Percentiles rank a stretch among this genome's conserved stretches.
These are phyloP conservation scores for Steinernema scapterisci DNA, from an alignment of 2,888 invertebrate species.

Conservation along the genomic window DNA sequence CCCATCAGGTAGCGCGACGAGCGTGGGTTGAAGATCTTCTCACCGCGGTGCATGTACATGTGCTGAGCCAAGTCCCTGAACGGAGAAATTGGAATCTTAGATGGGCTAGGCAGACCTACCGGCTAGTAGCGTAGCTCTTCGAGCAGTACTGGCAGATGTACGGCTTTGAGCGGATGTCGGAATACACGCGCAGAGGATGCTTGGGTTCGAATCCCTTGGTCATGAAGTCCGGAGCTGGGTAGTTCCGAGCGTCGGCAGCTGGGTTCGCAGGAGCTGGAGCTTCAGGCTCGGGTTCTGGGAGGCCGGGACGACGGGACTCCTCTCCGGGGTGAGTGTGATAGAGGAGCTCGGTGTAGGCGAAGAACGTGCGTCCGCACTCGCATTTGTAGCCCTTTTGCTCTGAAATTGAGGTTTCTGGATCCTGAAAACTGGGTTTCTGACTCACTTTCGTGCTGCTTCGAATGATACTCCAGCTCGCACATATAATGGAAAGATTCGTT, in stretches of 20 bases:
- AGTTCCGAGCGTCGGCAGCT: slow-evolving; percentile 45
- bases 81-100: neutral
- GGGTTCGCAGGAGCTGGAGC: slow-evolving; percentile 26
- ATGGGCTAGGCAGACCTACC: slow-evolving; percentile 35
- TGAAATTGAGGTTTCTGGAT: slow-evolving; percentile 37
- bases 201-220: slow-evolving; percentile 64
- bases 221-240: slow-evolving; percentile 59
- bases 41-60: slow-evolving; percentile 64
- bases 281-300: slow-evolving; percentile 38
- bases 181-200: slow-evolving; percentile 60
- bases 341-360: slow-evolving; percentile 65
- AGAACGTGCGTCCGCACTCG: slow-evolving; percentile 66
- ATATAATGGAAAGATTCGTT: slow-evolving; percentile 64
- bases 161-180: slow-evolving; percentile 62
- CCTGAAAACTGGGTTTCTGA: neutral
- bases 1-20: slow-evolving; percentile 66
- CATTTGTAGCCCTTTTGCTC: slow-evolving; percentile 65
- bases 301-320: slow-evolving; percentile 33
- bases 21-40: slow-evolving; percentile 61
- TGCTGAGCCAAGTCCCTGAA: slow-evolving; percentile 63
- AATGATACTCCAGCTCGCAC: slow-evolving; percentile 65
- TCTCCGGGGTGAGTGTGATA: slow-evolving; percentile 66
- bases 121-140: slow-evolving; percentile 61
- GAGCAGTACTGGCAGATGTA: slow-evolving; percentile 68
- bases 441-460: slow-evolving; percentile 55